Evolutionary conservation across 2,797 vertebrate genomes (phyloP), one percentile per base, ranked within the genome.

Genomic region (Lindbergichthys nudifrons): DNA sequence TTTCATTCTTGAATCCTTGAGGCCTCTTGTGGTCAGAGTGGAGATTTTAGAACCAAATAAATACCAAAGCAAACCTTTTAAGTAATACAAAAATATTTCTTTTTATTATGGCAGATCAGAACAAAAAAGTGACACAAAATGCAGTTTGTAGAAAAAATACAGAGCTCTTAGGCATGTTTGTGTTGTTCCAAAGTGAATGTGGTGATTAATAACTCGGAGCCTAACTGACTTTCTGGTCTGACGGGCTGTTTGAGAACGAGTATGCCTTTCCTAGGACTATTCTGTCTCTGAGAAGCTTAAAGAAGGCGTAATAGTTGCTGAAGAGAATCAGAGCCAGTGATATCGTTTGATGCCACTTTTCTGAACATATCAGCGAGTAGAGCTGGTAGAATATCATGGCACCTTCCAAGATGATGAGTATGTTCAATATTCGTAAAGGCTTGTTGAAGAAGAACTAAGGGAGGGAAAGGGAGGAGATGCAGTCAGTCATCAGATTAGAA

Each of bases 241-340:
- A 94, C 47, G 96, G 96, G 84, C 95, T 96, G 91, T 88, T 94
- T 74, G 96, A 93, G 50, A 97, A 98, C 0, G 97, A 96, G 85
- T 99, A 99, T 2, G 98, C 98, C 86, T 99, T 99, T 73, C 98
- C 98, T 73, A 99, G 79, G 70, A 99, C 98, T 83, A 99, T 96
- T 68, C 98, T 96, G 96, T 99, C 98, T 89, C 98, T 95, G 73
- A 99, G 96, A 79, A 99, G 96, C 89, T 98, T 99, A 93, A 98
- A 99, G 92, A 99, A 99, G 90, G 97, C 96, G 1, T 99, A 98
- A 87, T 99, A 99, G 94, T 99, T 99, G 93, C 97, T 99, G 95
- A 99, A 99, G 88, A 99, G 97, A 83, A 99, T 99, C 87, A 99
- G 94, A 1, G 97, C 97, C 92, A 99, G 92, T 0, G 98, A 99